Evolutionary conservation across 2,797 vertebrate species (phyloP).

Genomic region (Monodelphis domestica): DNA sequence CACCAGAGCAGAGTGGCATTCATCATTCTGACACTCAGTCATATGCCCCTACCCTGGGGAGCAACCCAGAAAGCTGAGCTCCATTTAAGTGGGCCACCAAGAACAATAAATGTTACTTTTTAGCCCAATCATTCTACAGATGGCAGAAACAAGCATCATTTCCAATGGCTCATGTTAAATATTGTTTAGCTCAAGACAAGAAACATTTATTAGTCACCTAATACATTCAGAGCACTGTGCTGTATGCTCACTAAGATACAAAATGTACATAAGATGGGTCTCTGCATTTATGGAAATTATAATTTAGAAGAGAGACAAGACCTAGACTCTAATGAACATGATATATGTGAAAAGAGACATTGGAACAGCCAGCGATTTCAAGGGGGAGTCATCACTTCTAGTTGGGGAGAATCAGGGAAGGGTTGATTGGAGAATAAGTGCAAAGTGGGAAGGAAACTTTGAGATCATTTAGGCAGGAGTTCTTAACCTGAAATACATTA

Average conservation of each 20-base stretch:
- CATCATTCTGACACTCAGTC: not conserved
- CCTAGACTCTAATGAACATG: not conserved
- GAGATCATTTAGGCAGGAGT: not conserved
- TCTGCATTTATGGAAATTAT: not conserved
- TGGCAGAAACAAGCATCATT: not conserved
- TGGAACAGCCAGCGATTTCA: not conserved
- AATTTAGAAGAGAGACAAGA: not conserved
- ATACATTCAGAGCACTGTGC: not conserved
- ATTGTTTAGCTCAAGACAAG: not conserved
- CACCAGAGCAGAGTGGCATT: not conserved
- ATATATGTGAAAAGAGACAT: not conserved
- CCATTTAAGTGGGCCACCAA: not conserved
- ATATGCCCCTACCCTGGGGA: not conserved
- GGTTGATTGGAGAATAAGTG: not conserved
- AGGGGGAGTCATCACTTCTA: not conserved
- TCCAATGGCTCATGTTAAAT: not conserved
- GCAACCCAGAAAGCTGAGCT: not conserved
- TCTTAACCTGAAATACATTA: not conserved
- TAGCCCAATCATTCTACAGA: not conserved
- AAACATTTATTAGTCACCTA: not conserved
- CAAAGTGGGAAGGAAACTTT: not conserved
- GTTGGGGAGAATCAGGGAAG: not conserved
- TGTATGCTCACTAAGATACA: not conserved
- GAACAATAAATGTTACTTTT: not conserved
- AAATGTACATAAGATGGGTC: not conserved